A percentile compares a stretch with the other conserved stretches of the same genome.
phyloP scores from a whole-genome alignment of 1,140 invertebrate genomes.

The Bursaphelenchus mucronatus region DNA sequence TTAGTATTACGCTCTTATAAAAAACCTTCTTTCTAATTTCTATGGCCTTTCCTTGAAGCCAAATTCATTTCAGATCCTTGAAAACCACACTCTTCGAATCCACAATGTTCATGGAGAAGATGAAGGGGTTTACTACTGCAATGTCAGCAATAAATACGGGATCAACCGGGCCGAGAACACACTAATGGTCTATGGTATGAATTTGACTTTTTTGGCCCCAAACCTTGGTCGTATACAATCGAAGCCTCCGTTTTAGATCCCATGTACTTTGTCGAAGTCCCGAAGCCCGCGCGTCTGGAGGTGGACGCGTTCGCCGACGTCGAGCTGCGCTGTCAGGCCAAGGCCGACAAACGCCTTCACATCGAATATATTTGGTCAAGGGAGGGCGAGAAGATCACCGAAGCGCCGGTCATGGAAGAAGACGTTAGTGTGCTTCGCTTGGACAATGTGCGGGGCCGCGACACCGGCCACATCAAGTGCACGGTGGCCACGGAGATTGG shows the following conservation, averaged over 20 bases:
- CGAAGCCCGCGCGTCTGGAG: conserved; percentile 77
- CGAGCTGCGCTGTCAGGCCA: conserved; percentile 86
- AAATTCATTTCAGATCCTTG: conserved; percentile 67
- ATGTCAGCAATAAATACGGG: conserved; percentile 87
- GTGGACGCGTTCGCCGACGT: conserved; percentile 80
- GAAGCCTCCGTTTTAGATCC: conserved; percentile 44
- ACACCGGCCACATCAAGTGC: conserved; percentile 92
- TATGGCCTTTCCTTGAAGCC: background rate
- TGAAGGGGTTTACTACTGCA: conserved; percentile 72
- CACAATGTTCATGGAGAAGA: conserved; percentile 7
- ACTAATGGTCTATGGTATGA: conserved; percentile 75
- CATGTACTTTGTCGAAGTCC: conserved; percentile 54
- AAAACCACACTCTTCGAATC: conserved; percentile 72
- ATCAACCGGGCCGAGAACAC: conserved; percentile 72
- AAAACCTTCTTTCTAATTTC: no score
- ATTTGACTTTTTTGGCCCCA: conserved; percentile 14
- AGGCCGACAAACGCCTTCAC: conserved; percentile 74
- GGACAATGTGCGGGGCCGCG: conserved; percentile 83
- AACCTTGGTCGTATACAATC: background rate
- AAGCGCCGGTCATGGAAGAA: conserved; percentile 65
- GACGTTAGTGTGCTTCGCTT: conserved; percentile 78
- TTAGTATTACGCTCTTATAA: no score
- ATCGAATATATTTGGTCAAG: conserved; percentile 81
- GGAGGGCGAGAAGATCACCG: conserved; percentile 76
- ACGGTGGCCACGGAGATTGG: conserved; percentile 85